Evolutionary conservation across 2,888 invertebrate species (phyloP).

Genomic region (Synergus laeviventris): DNA sequence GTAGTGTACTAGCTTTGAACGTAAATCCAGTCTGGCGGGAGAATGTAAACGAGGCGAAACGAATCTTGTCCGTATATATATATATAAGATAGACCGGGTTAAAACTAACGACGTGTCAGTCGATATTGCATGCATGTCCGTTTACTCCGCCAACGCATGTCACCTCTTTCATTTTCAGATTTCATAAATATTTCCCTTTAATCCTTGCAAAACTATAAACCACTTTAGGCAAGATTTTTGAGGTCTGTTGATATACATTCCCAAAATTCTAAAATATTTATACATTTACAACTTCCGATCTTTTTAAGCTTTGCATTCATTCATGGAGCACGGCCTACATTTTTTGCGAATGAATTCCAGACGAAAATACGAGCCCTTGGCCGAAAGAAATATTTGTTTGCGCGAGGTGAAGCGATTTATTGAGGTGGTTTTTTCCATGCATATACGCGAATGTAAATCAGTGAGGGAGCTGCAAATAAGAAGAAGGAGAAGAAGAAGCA

Average conservation of each 20-base stretch:
- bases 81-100: constrained; percentile 36
- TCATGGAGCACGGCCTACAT: constrained; percentile 8
- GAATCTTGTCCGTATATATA: constrained; percentile 29
- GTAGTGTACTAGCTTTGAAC: constrained; percentile 14
- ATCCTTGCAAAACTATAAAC: not conserved
- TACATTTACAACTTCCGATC: not conserved
- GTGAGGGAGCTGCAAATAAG: not conserved
- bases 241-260: not conserved
- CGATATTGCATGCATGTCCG: constrained; percentile 33
- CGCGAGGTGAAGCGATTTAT: constrained; percentile 24
- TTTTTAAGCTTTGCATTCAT: not conserved
- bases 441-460: constrained; percentile 12
- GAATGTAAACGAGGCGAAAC: constrained; percentile 37
- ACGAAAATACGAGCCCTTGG: constrained; percentile 34
- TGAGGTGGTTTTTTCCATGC: not conserved
- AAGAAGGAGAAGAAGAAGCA: not conserved
- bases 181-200: not conserved
- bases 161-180: not conserved
- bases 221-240: too few relatives aligned
- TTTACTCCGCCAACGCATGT: constrained; percentile 1
- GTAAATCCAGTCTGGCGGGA: constrained; percentile 15
- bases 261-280: not conserved
- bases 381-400: constrained; percentile 34
- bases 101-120: constrained; percentile 33
- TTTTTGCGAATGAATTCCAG: constrained; percentile 19